phyloP scores from a whole-genome alignment of 2,113 vertebrate species.

The Protobothrops flavoviridis region DNA sequence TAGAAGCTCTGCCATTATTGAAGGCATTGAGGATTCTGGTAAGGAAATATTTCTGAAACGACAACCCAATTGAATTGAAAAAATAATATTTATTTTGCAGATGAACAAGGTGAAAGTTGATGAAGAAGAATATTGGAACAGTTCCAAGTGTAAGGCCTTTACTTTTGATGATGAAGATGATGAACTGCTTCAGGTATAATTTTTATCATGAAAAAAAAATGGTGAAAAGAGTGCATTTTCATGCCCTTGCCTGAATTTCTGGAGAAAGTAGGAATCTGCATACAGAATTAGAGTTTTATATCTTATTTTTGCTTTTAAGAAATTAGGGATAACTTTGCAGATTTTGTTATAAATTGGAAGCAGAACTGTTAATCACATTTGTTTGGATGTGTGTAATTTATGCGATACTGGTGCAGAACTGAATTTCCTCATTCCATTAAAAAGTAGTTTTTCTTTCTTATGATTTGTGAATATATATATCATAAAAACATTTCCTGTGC shows the following conservation, averaged over 20 bases:
- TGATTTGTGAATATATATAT: background rate
- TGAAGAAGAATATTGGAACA: slow-evolving; percentile 96
- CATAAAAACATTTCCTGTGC: no score
- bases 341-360: background rate
- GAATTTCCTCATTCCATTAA: background rate
- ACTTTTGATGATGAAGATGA: slow-evolving; percentile 95
- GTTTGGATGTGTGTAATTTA: background rate
- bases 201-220: background rate
- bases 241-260: background rate
- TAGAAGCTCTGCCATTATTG: no score
- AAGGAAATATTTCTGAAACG: no score
- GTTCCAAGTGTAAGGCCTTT: slow-evolving; percentile 90
- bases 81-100: slow-evolving; percentile 53
- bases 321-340: background rate
- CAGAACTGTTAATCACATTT: background rate
- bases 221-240: background rate
- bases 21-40: no score
- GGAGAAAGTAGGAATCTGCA: background rate
- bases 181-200: slow-evolving; percentile 81
- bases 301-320: background rate
- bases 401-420: background rate
- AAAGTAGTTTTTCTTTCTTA: background rate
- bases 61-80: background rate
- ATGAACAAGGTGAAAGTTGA: slow-evolving; percentile 86
- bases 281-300: background rate